Conservation (phyloP, 2,113 vertebrate species). For the Chionodraco myersi region DNA sequence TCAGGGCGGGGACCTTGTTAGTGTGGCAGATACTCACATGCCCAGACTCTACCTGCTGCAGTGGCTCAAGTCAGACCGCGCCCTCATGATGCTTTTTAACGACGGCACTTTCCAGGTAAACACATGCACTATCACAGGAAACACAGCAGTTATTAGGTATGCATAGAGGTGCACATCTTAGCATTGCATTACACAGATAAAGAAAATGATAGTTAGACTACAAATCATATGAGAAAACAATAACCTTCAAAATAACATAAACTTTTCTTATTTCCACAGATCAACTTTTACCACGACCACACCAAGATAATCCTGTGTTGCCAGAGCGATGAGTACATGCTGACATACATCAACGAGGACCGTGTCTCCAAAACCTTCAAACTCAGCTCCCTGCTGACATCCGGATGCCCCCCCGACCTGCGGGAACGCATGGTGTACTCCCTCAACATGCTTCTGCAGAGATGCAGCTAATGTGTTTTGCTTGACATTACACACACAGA, state of each 20-base stretch:
- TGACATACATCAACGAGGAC: slow-evolving; percentile 98
- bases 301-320: slow-evolving; percentile 97
- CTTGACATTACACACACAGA: slow-evolving; percentile 4
- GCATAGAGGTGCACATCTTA: not conserved
- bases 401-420: slow-evolving; percentile 91
- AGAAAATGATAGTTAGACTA: not conserved
- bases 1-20: slow-evolving; percentile 94
- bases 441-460: slow-evolving; percentile 96
- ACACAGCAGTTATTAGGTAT: slow-evolving; percentile 30
- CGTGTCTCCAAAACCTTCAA: slow-evolving; percentile 92
- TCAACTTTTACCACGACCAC: slow-evolving; percentile 99
- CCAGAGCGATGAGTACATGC: slow-evolving; percentile 92
- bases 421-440: slow-evolving; percentile 95
- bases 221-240: not conserved
- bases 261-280: slow-evolving; percentile 78
- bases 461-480: slow-evolving; percentile 84
- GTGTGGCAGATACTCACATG: slow-evolving; percentile 88
- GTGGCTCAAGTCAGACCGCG: slow-evolving; percentile 98
- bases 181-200: not conserved
- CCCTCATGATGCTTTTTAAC: slow-evolving; percentile 99
- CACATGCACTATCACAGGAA: slow-evolving; percentile 8
- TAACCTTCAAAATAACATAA: not conserved
- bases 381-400: slow-evolving; percentile 89
- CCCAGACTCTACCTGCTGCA: slow-evolving; percentile 95
- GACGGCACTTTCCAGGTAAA: slow-evolving; percentile 98